These are phyloP conservation scores for Leptocoma aspasia DNA, from an alignment of 2,113 vertebrate species.

Conservation along the genomic window DNA sequence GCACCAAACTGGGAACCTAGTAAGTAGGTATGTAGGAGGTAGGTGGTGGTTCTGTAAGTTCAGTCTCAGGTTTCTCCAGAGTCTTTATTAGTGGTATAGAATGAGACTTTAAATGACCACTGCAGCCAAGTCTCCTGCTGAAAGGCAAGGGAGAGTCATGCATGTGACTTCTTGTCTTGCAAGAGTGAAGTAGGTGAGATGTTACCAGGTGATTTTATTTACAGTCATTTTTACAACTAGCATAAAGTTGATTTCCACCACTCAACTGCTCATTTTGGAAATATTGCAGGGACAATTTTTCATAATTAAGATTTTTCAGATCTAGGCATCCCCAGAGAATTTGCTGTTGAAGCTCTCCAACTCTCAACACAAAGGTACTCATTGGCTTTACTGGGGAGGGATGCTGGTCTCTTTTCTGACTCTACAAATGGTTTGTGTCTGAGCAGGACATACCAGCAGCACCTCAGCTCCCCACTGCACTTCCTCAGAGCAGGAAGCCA, in stretches of 20 bases:
- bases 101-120: not conserved
- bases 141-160: not conserved
- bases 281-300: not conserved
- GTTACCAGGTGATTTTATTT: not conserved
- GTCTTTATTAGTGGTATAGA: not conserved
- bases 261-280: not conserved
- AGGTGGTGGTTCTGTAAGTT: not conserved
- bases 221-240: not conserved
- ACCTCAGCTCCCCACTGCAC: fast-evolving
- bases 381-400: not conserved
- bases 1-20: not conserved
- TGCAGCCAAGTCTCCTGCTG: not conserved
- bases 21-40: not conserved
- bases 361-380: not conserved
- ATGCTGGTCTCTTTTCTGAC: not conserved
- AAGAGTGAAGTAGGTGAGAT: not conserved
- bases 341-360: not conserved
- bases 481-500: not conserved
- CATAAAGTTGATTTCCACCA: not conserved
- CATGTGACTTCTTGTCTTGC: not conserved
- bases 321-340: not conserved
- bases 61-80: not conserved
- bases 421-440: not conserved
- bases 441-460: not conserved
- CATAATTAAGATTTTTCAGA: not conserved